Evolutionary conservation across 2,888 invertebrate genomes (phyloP).

Genomic region (Sinotaia quadrata): DNA sequence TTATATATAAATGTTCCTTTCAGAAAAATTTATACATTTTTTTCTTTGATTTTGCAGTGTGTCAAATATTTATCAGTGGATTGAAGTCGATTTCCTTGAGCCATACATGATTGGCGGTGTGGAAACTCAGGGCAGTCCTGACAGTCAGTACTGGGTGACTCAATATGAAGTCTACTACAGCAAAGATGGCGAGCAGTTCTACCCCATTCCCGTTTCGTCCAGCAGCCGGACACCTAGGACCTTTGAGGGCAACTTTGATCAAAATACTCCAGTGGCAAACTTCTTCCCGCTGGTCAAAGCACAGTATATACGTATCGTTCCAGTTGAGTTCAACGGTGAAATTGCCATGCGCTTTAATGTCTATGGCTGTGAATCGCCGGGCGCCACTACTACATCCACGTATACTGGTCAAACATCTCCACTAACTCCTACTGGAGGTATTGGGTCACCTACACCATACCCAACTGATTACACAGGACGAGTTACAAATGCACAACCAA

Average conservation of each 20-base stretch:
- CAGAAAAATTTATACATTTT: not conserved
- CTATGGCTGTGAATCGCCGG: conserved; percentile 29
- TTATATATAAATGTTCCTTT: not conserved
- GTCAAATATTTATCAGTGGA: too few relatives aligned
- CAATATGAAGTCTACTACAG: conserved; percentile 47
- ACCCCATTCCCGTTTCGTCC: conserved; percentile 32
- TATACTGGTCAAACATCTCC: conserved; percentile 4
- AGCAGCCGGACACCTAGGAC: too few relatives aligned
- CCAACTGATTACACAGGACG: not conserved
- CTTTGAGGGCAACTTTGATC: too few relatives aligned
- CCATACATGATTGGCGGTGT: conserved; percentile 51
- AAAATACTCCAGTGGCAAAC: conserved; percentile 25
- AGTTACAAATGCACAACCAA: conserved; percentile 32
- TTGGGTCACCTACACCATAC: not conserved
- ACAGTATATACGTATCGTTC: conserved; percentile 32
- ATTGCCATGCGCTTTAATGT: conserved; percentile 35
- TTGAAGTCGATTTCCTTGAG: conserved; percentile 51
- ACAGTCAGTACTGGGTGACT: conserved; percentile 50
- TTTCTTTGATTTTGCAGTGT: not conserved
- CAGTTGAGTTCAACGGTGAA: conserved; percentile 18
- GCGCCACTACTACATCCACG: not conserved
- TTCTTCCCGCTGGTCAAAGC: conserved; percentile 31
- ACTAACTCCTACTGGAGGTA: not conserved
- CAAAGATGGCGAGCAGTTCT: conserved; percentile 48
- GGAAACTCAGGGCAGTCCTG: conserved; percentile 49